These are phyloP conservation scores for Capitulum mitella DNA, from an alignment of 2,888 invertebrate genomes.

Conservation along the genomic window DNA sequence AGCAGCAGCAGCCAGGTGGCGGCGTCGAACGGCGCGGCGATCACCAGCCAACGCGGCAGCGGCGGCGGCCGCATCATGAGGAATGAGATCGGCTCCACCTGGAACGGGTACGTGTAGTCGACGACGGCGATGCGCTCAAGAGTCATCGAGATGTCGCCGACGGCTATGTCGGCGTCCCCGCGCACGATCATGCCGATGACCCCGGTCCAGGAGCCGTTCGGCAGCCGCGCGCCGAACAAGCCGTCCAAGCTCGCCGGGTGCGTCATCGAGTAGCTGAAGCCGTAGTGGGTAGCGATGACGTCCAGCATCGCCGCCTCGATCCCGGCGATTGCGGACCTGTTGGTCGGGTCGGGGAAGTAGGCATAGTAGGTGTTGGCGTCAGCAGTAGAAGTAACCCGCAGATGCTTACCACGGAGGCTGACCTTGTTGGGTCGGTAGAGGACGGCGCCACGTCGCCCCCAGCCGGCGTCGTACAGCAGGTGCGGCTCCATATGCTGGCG, in stretches of 20 bases:
- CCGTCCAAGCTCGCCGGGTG: not conserved
- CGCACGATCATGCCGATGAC: not conserved
- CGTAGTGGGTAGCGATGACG: not conserved
- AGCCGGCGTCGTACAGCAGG: not conserved
- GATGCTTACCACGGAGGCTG: not conserved
- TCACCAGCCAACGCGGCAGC: slow-evolving; percentile 43
- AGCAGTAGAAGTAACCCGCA: not conserved
- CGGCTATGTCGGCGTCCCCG: not conserved
- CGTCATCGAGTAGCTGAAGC: not conserved
- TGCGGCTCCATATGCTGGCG: not conserved
- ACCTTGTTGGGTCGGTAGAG: not conserved
- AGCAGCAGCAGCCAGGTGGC: slow-evolving; percentile 47
- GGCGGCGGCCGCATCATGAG: slow-evolving; percentile 38
- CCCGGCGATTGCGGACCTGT: not conserved
- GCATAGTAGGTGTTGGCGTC: not conserved
- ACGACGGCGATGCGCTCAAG: not conserved
- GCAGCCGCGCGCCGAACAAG: not conserved
- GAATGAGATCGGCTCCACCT: slow-evolving; percentile 39
- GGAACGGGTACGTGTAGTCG: slow-evolving; percentile 40
- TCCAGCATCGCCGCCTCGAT: not conserved
- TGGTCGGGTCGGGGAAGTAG: not conserved
- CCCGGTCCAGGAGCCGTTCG: not conserved
- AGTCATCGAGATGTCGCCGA: slow-evolving; percentile 16
- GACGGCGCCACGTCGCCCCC: not conserved
- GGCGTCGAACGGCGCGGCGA: slow-evolving; percentile 33